A percentile compares a stretch with the other conserved stretches of the same genome.
Evolutionary conservation across 2,113 vertebrate species (phyloP).

Genomic region (Tor tambroides): DNA sequence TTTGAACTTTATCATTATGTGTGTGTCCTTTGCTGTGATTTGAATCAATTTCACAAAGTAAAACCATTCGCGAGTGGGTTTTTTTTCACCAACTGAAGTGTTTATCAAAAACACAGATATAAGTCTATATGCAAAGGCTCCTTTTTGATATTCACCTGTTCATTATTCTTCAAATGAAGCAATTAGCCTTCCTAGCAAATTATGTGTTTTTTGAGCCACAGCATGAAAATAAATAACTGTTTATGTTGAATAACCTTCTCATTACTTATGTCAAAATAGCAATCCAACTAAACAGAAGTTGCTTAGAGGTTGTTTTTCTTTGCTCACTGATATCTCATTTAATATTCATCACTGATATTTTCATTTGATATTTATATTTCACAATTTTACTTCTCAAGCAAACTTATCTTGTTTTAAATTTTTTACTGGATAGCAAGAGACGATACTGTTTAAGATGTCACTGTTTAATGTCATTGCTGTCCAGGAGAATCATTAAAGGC

Average conservation of each 20-base stretch:
- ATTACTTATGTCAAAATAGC: neutral
- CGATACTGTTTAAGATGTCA: neutral
- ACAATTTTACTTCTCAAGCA: neutral
- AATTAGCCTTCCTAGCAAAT: neutral
- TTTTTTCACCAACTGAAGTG: neutral
- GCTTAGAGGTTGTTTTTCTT: neutral
- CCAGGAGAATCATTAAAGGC: neutral
- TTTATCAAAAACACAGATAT: slow-evolving; percentile 42
- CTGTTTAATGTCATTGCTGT: neutral
- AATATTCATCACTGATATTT: neutral
- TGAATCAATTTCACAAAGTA: neutral
- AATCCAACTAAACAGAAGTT: neutral
- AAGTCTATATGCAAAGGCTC: neutral
- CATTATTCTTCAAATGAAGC: slow-evolving; percentile 2
- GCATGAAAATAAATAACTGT: neutral
- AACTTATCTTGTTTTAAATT: neutral
- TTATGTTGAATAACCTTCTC: neutral
- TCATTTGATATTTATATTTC: neutral
- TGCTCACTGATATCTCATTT: neutral
- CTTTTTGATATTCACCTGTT: slow-evolving; percentile 43
- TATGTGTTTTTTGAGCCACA: neutral
- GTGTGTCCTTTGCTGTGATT: slow-evolving; percentile 4
- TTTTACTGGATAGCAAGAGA: neutral
- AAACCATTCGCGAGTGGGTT: neutral
- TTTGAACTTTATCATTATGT: slow-evolving; percentile 15